Evolutionary conservation across 2,113 vertebrate species (phyloP).

Genomic region (Sardina pilchardus): DNA sequence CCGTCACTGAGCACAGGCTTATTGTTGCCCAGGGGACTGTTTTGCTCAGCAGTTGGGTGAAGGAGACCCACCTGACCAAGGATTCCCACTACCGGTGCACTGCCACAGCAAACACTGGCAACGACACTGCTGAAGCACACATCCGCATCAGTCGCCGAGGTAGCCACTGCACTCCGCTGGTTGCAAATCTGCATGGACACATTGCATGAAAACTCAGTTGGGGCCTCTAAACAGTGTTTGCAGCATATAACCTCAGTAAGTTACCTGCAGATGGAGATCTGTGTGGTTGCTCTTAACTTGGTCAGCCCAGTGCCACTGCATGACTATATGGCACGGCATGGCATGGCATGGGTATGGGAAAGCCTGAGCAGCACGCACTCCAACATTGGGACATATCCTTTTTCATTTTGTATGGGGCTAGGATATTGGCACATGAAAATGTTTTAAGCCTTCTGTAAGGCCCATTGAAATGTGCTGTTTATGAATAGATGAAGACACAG

Average conservation of each 20-base stretch:
- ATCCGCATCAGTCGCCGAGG: slow-evolving; percentile 73
- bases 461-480: slow-evolving; percentile 38
- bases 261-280: not conserved
- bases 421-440: not conserved
- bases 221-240: not conserved
- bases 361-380: not conserved
- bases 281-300: not conserved
- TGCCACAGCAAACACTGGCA: slow-evolving; percentile 73
- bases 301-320: not conserved
- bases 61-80: slow-evolving; percentile 69
- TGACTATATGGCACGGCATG: not conserved
- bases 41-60: slow-evolving; percentile 87
- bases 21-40: slow-evolving; percentile 65
- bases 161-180: slow-evolving; percentile 46
- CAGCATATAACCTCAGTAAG: not conserved
- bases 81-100: slow-evolving; percentile 82
- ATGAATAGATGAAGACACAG: slow-evolving; percentile 71
- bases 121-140: slow-evolving; percentile 66
- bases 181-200: not conserved
- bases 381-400: not conserved
- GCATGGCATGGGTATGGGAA: not conserved
- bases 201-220: not conserved
- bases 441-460: not conserved
- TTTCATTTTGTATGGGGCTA: slow-evolving; percentile 11
- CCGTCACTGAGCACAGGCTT: slow-evolving; percentile 68